phyloP scores from a whole-genome alignment of 2,113 vertebrate genomes.

The Vulpes ferrilata region DNA sequence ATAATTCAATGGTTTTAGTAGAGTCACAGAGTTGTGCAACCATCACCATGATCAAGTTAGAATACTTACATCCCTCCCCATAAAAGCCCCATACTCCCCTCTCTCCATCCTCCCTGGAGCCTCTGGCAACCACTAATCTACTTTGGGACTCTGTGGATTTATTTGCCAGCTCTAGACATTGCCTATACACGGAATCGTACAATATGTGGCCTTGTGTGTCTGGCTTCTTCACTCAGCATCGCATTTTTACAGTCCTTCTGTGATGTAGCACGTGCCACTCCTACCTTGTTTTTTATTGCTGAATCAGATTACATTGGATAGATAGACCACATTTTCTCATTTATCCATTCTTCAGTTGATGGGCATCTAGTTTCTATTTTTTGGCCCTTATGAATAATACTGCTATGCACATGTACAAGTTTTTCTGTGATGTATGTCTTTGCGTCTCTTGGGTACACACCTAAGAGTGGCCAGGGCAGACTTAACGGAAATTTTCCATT shows the following conservation, averaged over 20 bases:
- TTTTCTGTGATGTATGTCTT: background rate
- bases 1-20: constrained; percentile 27
- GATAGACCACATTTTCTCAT: background rate
- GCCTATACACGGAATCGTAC: background rate
- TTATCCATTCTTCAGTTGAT: background rate
- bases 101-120: background rate
- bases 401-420: background rate
- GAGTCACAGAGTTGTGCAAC: background rate
- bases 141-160: background rate
- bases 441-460: background rate
- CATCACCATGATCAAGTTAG: background rate
- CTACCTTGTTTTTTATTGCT: background rate
- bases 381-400: background rate
- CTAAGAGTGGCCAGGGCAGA: background rate
- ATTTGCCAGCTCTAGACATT: background rate
- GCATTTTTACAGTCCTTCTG: background rate
- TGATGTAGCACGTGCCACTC: background rate
- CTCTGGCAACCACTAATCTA: background rate
- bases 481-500: background rate
- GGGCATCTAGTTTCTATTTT: background rate
- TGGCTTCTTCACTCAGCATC: background rate
- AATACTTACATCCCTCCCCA: background rate
- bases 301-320: background rate
- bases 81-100: background rate
- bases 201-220: background rate